Evolutionary conservation across 1,140 invertebrate genomes (phyloP), one percentile per base, ranked within the genome.

Genomic region (Anoplolepis gracilipes): DNA sequence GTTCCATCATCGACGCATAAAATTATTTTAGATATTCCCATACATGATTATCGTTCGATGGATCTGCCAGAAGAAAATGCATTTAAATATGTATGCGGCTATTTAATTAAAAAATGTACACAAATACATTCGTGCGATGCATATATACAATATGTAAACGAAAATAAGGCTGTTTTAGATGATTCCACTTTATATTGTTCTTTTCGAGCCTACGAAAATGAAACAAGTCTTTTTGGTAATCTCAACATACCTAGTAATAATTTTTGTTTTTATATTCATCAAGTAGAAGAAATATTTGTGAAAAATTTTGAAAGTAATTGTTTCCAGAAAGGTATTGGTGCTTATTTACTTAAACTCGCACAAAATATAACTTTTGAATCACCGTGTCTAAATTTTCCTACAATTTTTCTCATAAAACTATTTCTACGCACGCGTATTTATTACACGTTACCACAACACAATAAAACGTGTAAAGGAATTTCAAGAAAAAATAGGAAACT

Each of bases 21-120:
- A n/a, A n/a, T n/a, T n/a, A 30, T 70, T 70, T 70, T 70, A 70
- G 25, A 70, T 5, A 70, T 70, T 33, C n/a, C n/a, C n/a, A n/a
- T n/a, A n/a, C 42, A 53, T 22, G 67, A 70, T 30, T 33, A 53
- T 25, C 28, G 19, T 69, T 4, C 16, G 1, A 28, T 69, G 22
- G 0, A 69, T 42, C 22, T 42, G n/a, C 36, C 65, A 69, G 36
- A 69, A 19, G 22, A 69, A 39, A 69, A 69, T 46, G 65, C 65
- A 7, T 69, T 69, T 28, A 69, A 7, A 28, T 69, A 69, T 69
- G 65, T 69, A 69, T 46, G 65, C 5, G 36, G 22, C 1, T 69
- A 16, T 16, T 6, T 69, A 69, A 69, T 69, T 6, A 69, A 69
- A 69, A 69, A 3, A 69, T 69, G 36, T 69, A 2, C 0, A 65